These are phyloP conservation scores for Scolanthus callimorphus DNA, from an alignment of 92 coral and sea anemone genomes.

Conservation along the genomic window DNA sequence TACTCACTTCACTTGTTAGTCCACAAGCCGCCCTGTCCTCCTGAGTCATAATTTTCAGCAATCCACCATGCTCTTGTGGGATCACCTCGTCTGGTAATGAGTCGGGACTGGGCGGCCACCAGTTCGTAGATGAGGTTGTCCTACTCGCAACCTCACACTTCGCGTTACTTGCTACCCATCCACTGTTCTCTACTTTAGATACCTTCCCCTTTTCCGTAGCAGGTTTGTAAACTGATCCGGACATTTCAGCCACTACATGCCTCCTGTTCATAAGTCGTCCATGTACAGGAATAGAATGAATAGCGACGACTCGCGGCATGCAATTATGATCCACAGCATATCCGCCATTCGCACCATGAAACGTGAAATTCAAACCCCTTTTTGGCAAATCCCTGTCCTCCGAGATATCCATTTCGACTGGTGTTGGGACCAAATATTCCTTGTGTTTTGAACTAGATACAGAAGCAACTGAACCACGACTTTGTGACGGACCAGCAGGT, in stretches of 20 bases:
- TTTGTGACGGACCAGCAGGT: too few species aligned
- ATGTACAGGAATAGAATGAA: slow-evolving; percentile 42
- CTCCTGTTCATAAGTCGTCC: slow-evolving; percentile 8
- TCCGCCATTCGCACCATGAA: slow-evolving; percentile 43
- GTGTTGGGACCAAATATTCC: background rate
- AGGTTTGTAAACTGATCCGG: slow-evolving; percentile 18
- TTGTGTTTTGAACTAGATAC: slow-evolving; percentile 7
- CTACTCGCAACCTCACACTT: background rate
- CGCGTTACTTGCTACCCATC: background rate
- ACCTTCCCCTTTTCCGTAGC: background rate
- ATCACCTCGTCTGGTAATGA: slow-evolving; percentile 20
- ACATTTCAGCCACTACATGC: slow-evolving; percentile 17
- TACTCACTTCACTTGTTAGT: too few species aligned
- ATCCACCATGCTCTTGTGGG: slow-evolving; percentile 20
- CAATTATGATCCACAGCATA: slow-evolving; percentile 54
- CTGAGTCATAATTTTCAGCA: slow-evolving; percentile 34
- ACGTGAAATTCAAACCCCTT: slow-evolving; percentile 16
- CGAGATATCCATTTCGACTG: background rate
- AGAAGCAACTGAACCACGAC: too few species aligned
- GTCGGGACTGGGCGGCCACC: slow-evolving; percentile 43
- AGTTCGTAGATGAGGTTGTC: background rate
- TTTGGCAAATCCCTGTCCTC: background rate
- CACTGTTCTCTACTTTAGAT: background rate
- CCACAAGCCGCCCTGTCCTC: slow-evolving; percentile 38
- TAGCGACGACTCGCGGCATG: slow-evolving; percentile 62